Evolutionary conservation across 1,140 invertebrate species (phyloP).

Genomic region (Drosophila kikkawai): DNA sequence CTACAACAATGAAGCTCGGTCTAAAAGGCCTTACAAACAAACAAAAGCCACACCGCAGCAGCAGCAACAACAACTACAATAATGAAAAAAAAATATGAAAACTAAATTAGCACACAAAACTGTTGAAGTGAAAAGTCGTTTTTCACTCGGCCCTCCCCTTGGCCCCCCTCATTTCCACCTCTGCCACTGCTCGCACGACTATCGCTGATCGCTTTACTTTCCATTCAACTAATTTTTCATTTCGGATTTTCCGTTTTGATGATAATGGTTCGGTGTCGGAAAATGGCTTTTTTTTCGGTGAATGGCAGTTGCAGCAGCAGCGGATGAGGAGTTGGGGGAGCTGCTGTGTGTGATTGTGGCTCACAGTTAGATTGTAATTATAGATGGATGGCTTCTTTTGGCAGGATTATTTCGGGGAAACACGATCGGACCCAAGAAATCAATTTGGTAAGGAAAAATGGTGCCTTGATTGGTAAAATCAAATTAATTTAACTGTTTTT

Average conservation of each 20-base stretch:
- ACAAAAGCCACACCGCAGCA: constrained; percentile 27
- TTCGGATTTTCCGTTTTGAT: constrained; percentile 51
- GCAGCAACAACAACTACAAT: constrained; percentile 24
- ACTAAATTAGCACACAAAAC: constrained; percentile 82
- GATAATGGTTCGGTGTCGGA: constrained; percentile 60
- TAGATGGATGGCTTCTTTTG: constrained; percentile 39
- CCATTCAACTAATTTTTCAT: constrained; percentile 67
- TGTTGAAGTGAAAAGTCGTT: constrained; percentile 82
- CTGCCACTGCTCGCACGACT: constrained; percentile 18
- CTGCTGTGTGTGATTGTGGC: constrained; percentile 17
- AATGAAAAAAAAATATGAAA: constrained; percentile 51
- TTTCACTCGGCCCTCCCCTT: constrained; percentile 55
- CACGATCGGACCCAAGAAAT: constrained; percentile 39
- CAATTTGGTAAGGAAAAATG: constrained; percentile 1
- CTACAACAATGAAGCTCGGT: constrained; percentile 66
- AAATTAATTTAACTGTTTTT: background rate
- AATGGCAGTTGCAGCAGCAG: constrained; percentile 22
- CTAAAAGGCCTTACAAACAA: constrained; percentile 56
- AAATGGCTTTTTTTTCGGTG: constrained; percentile 59
- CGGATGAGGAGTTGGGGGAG: constrained; percentile 1
- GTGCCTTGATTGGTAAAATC: background rate
- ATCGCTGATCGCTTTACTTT: constrained; percentile 74
- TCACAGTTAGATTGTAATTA: constrained; percentile 54
- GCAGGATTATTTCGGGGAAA: constrained; percentile 19
- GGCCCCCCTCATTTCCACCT: constrained; percentile 12